Conservation (phyloP, 2,797 vertebrate species). For the Morelia viridis region DNA sequence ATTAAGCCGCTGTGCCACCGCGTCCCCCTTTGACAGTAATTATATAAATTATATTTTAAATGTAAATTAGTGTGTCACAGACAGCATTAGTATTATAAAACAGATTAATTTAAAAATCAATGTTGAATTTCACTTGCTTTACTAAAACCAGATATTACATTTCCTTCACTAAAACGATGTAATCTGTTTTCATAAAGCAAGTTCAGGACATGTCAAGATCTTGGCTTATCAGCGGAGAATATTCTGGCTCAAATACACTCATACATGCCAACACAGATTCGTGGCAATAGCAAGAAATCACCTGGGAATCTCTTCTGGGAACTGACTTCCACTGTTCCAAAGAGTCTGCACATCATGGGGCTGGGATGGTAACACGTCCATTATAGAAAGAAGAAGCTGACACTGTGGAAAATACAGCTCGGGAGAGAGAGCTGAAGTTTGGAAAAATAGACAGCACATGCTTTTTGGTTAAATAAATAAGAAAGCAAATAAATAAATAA, state of each 20-base stretch:
- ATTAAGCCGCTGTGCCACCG: no score
- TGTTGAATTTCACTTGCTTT: neutral
- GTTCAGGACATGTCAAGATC: neutral
- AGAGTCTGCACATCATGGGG: conserved; percentile 80
- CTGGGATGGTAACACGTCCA: conserved; percentile 81
- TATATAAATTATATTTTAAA: neutral
- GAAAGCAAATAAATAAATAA: neutral
- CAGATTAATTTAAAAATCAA: neutral
- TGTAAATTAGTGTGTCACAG: neutral
- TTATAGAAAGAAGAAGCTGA: conserved; percentile 79
- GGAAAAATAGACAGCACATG: neutral
- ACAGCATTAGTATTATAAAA: neutral
- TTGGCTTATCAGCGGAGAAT: neutral
- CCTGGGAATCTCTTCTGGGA: conserved; percentile 74
- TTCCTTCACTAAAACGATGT: neutral
- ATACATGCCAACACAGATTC: rapidly evolving
- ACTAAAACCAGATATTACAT: neutral
- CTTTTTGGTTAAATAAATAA: neutral
- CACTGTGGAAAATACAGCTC: conserved; percentile 86
- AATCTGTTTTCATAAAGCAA: conserved; percentile 18
- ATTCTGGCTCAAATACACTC: neutral
- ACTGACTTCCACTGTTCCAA: conserved; percentile 81
- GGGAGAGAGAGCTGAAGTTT: conserved; percentile 72
- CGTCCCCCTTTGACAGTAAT: neutral
- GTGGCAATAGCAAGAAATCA: conserved; percentile 45